Base-by-base conservation (phyloP, 2,888 invertebrate genomes). In the Andrena chrysosceles region DNA sequence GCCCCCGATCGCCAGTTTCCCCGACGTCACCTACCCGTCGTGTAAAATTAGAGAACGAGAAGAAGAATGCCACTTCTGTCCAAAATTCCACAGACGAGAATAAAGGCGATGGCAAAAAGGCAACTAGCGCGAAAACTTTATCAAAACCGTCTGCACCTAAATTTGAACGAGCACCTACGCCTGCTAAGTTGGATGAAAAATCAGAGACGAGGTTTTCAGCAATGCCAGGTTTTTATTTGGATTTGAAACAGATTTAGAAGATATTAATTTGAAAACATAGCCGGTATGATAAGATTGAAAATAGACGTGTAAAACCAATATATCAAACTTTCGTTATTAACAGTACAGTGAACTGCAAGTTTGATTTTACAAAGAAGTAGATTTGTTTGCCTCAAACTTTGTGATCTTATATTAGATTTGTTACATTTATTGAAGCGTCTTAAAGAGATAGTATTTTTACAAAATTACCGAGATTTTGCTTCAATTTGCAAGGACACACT, bases 201-300 rank as follows among this genome's bases (percentile, higher is more conserved):
- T 54, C 67, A 35, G 80, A 78, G 71, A 87, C 77, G 82, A 89
- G 86, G 64, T 72, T 83, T 23, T 31, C 83, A 23, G 72, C 68
- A 26, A 87, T 78, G 86, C 29, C 87, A 90, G 90, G 90, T 91
- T 83, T 26, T 78, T 80, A 74, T 69, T 54, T 42, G n/a, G 31
- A 29, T 56, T 31, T 76, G 2, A n/a, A 56, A 20, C 6, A 20
- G n/a, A 23, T 31, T 26, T 16, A 8, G 26, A 42, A 10, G 35
- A 23, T 31, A 71, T 31, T 16, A 7, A 48, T 33, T 48, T 49
- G 2, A 10, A 20, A n/a, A 10, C 10, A 6, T 5, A 35, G 10
- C 42, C 23, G 31, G 20, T 6, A n/a, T 29, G 2, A 20, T 64
- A 31, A 31, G 20, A 8, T 31, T 49, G 4, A 66, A 20, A n/a